Percentiles rank a stretch among this genome's conserved stretches.
phyloP scores from a whole-genome alignment of 2,888 invertebrate species.

The Chromoteleia sp. region DNA sequence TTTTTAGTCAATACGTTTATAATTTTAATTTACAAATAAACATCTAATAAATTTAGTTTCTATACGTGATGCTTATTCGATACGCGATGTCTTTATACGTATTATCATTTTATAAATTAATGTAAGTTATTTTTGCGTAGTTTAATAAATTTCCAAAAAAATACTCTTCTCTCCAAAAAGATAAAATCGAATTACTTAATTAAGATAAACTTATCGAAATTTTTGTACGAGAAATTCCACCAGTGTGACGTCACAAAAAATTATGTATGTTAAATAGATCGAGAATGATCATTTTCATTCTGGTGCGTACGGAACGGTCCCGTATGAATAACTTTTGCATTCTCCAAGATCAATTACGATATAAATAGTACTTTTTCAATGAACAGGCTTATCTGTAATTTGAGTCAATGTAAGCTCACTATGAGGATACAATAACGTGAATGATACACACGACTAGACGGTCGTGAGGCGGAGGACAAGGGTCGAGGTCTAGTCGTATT shows the following conservation, averaged over 20 bases:
- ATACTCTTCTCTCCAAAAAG: no score
- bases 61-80: no score
- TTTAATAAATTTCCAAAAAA: no score
- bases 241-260: background rate
- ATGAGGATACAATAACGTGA: constrained; percentile 71
- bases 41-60: no score
- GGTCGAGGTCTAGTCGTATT: constrained; percentile 81
- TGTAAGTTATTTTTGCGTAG: no score
- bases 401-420: constrained; percentile 68
- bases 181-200: no score
- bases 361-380: constrained; percentile 64
- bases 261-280: background rate
- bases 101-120: no score
- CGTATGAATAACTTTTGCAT: constrained; percentile 36
- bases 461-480: constrained; percentile 68
- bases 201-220: no score
- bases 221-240: no score
- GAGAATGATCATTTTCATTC: constrained; percentile 2
- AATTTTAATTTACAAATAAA: no score
- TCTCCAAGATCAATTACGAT: constrained; percentile 44
- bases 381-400: constrained; percentile 68
- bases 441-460: constrained; percentile 68
- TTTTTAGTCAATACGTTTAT: no score
- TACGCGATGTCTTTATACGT: no score
- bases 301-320: constrained; percentile 7